These are phyloP conservation scores for Cardiocondyla obscurior DNA, from an alignment of 1,140 invertebrate species.

Conservation along the genomic window DNA sequence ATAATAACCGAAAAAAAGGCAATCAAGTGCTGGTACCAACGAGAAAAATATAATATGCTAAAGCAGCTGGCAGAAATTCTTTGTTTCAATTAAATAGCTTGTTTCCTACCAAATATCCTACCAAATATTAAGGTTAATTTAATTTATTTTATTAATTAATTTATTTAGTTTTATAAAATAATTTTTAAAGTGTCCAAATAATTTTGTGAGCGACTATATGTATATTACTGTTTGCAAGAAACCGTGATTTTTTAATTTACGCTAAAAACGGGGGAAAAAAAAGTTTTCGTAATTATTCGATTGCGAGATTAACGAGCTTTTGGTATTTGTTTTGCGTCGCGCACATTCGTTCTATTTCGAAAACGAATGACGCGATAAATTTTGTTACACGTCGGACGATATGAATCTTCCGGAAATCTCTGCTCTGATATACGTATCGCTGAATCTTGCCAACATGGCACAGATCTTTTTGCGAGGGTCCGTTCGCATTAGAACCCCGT, in stretches of 20 bases:
- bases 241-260: background rate
- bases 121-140: too few species aligned
- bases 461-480: conserved; percentile 17
- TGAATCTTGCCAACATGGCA: conserved; percentile 23
- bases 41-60: background rate
- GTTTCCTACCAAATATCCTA: too few species aligned
- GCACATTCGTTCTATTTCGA: conserved; percentile 23
- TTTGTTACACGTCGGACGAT: conserved; percentile 14
- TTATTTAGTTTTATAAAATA: too few species aligned
- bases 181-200: too few species aligned
- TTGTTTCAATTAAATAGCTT: too few species aligned
- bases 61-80: background rate
- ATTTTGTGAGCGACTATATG: too few species aligned
- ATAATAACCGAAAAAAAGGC: background rate
- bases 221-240: background rate
- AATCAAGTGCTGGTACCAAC: background rate
- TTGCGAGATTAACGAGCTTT: conserved; percentile 21
- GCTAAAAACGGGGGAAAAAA: background rate
- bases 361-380: conserved; percentile 47
- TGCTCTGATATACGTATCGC: conserved; percentile 27
- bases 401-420: conserved; percentile 49
- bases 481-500: conserved; percentile 13
- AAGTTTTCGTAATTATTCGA: background rate
- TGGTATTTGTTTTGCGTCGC: conserved; percentile 26
- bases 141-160: too few species aligned